These are phyloP conservation scores for Schizaphis graminum DNA, from an alignment of 2,888 invertebrate species.

Conservation along the genomic window DNA sequence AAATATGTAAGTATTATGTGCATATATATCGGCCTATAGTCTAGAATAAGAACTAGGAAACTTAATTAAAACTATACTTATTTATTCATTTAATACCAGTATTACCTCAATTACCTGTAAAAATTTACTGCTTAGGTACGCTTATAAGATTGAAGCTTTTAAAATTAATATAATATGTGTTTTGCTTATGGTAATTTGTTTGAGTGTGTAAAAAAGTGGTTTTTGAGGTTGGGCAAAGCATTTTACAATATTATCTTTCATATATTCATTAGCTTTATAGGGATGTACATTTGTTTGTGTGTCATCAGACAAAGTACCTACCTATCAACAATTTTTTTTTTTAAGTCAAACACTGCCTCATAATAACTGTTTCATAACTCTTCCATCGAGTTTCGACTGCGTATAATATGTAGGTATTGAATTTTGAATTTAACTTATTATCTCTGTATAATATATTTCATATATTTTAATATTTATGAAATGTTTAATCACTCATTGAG, in stretches of 20 bases:
- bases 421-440: too few relatives aligned
- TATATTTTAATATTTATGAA: too few relatives aligned
- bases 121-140: neutral
- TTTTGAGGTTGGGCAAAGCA: too few relatives aligned
- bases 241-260: neutral
- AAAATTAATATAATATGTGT: neutral
- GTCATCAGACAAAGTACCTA: neutral
- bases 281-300: neutral
- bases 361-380: too few relatives aligned
- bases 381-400: too few relatives aligned
- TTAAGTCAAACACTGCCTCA: neutral
- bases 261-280: neutral
- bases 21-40: too few relatives aligned
- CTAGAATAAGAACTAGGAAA: too few relatives aligned
- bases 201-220: too few relatives aligned
- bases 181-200: too few relatives aligned
- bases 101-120: neutral
- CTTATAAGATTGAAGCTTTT: neutral
- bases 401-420: too few relatives aligned
- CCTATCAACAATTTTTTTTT: neutral
- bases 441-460: too few relatives aligned
- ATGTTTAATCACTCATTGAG: too few relatives aligned
- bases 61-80: neutral
- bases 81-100: neutral
- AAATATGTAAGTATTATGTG: neutral